These are phyloP conservation scores for Octodon degus DNA, from an alignment of 2,113 vertebrate species.

Conservation along the genomic window DNA sequence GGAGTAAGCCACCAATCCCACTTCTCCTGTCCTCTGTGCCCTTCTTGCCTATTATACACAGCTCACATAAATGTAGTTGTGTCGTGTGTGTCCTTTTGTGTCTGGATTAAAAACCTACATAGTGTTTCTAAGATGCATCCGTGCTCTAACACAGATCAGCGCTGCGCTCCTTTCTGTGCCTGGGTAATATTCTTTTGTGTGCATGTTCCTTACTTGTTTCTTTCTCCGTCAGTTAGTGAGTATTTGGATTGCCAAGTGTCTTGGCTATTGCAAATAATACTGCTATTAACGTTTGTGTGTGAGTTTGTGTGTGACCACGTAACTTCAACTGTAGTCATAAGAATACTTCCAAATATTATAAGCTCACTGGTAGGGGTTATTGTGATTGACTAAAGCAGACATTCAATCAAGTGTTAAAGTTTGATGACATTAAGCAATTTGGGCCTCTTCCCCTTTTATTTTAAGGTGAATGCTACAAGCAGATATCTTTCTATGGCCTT, in stretches of 20 bases:
- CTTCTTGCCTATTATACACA: neutral
- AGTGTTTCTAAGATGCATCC: neutral
- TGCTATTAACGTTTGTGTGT: neutral
- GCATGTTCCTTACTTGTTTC: neutral
- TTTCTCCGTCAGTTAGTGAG: neutral
- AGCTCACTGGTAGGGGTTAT: neutral
- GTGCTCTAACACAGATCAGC: neutral
- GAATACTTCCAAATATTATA: constrained; percentile 46
- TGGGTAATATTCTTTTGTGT: constrained; percentile 48
- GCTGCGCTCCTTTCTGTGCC: constrained; percentile 7
- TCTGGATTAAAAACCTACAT: neutral
- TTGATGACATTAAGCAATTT: constrained; percentile 11
- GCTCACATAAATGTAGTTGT: neutral
- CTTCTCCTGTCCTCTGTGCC: neutral
- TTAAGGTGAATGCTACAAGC: neutral
- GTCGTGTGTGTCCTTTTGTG: no score
- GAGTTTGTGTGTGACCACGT: constrained; percentile 37
- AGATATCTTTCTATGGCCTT: neutral
- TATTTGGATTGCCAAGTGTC: neutral
- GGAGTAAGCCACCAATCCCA: neutral
- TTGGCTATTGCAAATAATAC: neutral
- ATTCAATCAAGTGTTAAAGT: neutral
- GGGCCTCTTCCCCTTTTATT: neutral
- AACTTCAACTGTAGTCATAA: no score
- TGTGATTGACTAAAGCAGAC: constrained; percentile 34